Evolutionary conservation across 1,140 invertebrate species (phyloP).

Genomic region (Drosophila murphyi): DNA sequence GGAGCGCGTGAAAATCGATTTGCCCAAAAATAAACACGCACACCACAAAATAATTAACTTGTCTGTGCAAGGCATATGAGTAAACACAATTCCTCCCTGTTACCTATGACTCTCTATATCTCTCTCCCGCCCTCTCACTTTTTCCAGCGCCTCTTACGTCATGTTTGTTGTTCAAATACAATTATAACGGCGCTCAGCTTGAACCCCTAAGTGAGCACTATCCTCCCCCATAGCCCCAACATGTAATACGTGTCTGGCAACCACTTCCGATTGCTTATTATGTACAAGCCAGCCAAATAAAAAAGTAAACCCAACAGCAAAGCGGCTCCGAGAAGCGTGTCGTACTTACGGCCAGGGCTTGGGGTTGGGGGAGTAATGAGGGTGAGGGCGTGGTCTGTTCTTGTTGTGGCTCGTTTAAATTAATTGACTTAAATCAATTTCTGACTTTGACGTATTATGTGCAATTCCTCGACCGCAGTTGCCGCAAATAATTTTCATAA

Average conservation of each 20-base stretch:
- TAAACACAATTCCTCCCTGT: conserved; percentile 60
- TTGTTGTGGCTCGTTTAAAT: conserved; percentile 71
- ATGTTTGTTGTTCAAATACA: conserved; percentile 72
- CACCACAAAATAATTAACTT: conserved; percentile 78
- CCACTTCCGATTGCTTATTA: conserved; percentile 78
- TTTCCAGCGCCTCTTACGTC: conserved; percentile 30
- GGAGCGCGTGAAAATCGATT: conserved; percentile 74
- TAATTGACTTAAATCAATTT: conserved; percentile 83
- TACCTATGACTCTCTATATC: conserved; percentile 5
- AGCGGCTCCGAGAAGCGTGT: conserved; percentile 21
- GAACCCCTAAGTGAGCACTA: conserved; percentile 58
- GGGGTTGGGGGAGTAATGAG: conserved; percentile 8
- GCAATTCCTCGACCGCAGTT: conserved; percentile 61
- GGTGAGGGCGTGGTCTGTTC: conserved; percentile 35
- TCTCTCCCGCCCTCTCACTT: neutral
- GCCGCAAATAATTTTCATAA: conserved; percentile 76
- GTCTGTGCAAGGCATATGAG: conserved; percentile 79
- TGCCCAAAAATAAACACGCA: conserved; percentile 72
- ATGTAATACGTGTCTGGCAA: conserved; percentile 59
- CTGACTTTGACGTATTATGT: conserved; percentile 78
- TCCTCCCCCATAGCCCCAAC: conserved; percentile 20
- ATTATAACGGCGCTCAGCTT: conserved; percentile 40
- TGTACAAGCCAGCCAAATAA: conserved; percentile 34
- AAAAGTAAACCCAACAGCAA: conserved; percentile 55
- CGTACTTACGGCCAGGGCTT: neutral